Evolutionary conservation across 2,888 invertebrate species (phyloP).

Genomic region (Pecten maximus): DNA sequence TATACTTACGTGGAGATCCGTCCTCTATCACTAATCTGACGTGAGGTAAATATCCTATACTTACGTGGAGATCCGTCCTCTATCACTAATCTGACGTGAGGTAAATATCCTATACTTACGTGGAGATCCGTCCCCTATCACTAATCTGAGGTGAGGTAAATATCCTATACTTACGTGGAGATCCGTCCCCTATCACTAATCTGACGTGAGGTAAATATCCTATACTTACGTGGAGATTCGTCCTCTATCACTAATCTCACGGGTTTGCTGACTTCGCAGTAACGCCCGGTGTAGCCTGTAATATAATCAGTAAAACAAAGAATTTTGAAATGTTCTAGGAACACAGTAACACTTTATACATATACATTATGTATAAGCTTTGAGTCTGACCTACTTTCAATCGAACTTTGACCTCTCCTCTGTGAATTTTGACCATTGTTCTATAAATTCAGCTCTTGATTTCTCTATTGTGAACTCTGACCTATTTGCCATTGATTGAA

Average conservation of each 20-base stretch:
- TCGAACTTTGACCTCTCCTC: no score
- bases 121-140: no score
- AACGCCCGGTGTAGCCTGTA: constrained; percentile 66
- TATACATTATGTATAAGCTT: not conserved
- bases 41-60: not conserved
- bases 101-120: not conserved
- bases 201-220: not conserved
- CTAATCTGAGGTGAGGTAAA: no score
- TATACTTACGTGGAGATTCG: constrained; percentile 55
- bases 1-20: no score
- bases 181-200: not conserved
- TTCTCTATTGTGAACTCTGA: no score
- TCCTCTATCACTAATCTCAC: constrained; percentile 52
- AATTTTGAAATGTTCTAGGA: no score
- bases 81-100: not conserved
- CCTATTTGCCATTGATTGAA: not conserved
- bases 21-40: no score
- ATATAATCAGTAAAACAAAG: constrained; percentile 47
- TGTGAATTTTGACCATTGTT: no score
- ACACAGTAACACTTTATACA: not conserved
- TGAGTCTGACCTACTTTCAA: not conserved
- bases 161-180: not conserved
- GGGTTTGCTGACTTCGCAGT: constrained; percentile 64
- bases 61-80: not conserved
- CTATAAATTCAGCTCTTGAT: no score